Conservation (phyloP, 1,140 invertebrate species). For the Drosophila teissieri region DNA sequence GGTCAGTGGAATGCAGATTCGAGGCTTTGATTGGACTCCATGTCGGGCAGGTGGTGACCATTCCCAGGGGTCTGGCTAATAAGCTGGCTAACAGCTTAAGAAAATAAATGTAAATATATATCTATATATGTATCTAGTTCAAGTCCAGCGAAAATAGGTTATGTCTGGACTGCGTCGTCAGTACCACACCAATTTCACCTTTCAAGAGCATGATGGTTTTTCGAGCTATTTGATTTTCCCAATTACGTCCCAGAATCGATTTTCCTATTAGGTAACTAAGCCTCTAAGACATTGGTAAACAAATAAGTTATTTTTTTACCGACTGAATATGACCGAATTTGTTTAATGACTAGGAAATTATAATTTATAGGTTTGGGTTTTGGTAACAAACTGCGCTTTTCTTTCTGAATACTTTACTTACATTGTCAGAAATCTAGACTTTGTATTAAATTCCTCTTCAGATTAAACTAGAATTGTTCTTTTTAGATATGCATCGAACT, state of each 20-base stretch:
- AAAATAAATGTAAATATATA: slow-evolving; percentile 37
- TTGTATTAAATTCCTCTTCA: neutral
- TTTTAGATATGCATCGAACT: neutral
- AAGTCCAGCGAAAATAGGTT: slow-evolving; percentile 48
- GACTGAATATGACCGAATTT: neutral
- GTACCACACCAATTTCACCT: slow-evolving; percentile 24
- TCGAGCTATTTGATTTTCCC: neutral
- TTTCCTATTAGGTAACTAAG: slow-evolving; percentile 13
- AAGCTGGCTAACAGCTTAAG: slow-evolving; percentile 39
- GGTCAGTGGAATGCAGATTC: slow-evolving; percentile 46
- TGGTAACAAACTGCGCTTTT: neutral
- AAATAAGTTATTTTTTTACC: slow-evolving; percentile 5
- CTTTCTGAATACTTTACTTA: neutral
- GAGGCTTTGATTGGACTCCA: slow-evolving; percentile 55
- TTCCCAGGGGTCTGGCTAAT: slow-evolving; percentile 50
- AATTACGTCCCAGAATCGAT: slow-evolving; percentile 27
- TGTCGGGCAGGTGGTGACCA: slow-evolving; percentile 6
- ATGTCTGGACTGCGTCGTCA: slow-evolving; percentile 19
- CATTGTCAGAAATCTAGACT: too few relatives aligned
- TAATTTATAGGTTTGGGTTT: too few relatives aligned
- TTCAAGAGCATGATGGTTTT: slow-evolving; percentile 29
- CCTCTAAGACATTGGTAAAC: neutral
- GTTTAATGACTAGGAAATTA: slow-evolving; percentile 3
- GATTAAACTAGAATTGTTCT: neutral
- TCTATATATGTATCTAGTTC: slow-evolving; percentile 16